Percentiles rank a stretch among this genome's conserved stretches.
Evolutionary conservation across 2,113 vertebrate species (phyloP).

Genomic region (Bos indicus): DNA sequence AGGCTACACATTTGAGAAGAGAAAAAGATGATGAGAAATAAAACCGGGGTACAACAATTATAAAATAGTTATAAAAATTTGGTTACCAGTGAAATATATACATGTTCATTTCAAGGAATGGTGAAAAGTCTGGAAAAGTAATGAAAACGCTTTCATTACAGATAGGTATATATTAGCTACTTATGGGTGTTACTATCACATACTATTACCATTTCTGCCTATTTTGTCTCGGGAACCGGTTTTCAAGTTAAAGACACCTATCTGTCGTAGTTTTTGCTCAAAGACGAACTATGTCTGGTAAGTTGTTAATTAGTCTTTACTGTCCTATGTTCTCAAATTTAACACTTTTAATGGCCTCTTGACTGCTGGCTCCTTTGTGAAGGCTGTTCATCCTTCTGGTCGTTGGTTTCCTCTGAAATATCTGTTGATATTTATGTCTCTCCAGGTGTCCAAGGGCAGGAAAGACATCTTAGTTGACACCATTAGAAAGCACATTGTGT

Average conservation of each 20-base stretch:
- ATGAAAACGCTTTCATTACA: background rate
- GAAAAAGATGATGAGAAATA: slow-evolving; percentile 1
- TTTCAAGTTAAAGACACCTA: background rate
- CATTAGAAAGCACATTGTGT: background rate
- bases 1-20: slow-evolving; percentile 23
- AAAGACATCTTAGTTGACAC: background rate
- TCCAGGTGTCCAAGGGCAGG: background rate
- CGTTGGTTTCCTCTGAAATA: background rate
- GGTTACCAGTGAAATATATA: background rate
- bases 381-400: background rate
- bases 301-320: background rate
- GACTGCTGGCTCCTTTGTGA: background rate
- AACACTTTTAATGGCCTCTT: background rate
- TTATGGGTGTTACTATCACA: background rate
- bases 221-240: background rate
- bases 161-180: background rate
- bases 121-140: background rate
- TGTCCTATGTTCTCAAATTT: background rate
- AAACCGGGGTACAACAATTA: background rate
- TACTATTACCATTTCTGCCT: background rate
- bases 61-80: background rate
- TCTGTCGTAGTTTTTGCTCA: background rate
- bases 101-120: background rate
- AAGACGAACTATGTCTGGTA: background rate
- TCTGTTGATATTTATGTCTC: background rate